phyloP scores from a whole-genome alignment of 2,888 invertebrate species.

The Drosophila lutescens region DNA sequence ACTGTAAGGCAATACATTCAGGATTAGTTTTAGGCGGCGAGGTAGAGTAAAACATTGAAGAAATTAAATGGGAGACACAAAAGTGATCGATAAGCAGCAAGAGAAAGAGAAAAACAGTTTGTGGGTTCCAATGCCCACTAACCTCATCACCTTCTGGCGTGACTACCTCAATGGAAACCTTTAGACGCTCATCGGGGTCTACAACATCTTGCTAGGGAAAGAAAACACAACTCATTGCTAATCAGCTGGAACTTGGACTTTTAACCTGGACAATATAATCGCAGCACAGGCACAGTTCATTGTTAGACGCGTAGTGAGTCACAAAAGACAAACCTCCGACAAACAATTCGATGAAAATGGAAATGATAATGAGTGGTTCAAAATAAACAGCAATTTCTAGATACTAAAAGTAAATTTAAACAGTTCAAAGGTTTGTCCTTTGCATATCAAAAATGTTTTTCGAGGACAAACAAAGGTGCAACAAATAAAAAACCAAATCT shows the following conservation, averaged over 20 bases:
- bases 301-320: constrained; percentile 20
- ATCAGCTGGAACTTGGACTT: constrained; percentile 20
- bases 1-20: constrained; percentile 85
- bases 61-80: constrained; percentile 41
- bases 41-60: not conserved
- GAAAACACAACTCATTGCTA: constrained; percentile 28
- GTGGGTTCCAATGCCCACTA: constrained; percentile 43
- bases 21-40: constrained; percentile 30
- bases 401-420: not conserved
- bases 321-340: constrained; percentile 3
- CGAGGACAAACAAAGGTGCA: constrained; percentile 13
- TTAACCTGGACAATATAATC: constrained; percentile 9
- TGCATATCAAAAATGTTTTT: constrained; percentile 28
- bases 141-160: constrained; percentile 26
- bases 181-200: constrained; percentile 23
- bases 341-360: constrained; percentile 5
- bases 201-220: constrained; percentile 35
- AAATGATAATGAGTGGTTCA: constrained; percentile 1
- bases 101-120: constrained; percentile 14
- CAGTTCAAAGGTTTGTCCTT: constrained; percentile 8
- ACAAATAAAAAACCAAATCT: constrained; percentile 48
- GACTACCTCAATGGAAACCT: constrained; percentile 17
- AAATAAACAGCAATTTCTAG: not conserved
- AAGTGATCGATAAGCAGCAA: constrained; percentile 14
- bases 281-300: constrained; percentile 11